phyloP scores from a whole-genome alignment of 2,113 vertebrate species.

The Riparia riparia region DNA sequence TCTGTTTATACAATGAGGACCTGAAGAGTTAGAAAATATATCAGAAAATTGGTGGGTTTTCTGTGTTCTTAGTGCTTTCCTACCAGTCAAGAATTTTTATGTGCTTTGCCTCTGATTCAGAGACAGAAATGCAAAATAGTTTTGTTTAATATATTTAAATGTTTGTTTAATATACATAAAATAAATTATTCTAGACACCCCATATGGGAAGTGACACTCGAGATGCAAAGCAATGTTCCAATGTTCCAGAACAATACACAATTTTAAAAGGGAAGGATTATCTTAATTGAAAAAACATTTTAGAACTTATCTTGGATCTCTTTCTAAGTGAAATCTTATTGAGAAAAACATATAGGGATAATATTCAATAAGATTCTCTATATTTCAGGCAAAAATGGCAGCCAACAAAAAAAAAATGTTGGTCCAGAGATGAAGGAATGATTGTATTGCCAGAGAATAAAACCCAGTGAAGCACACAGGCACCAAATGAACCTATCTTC shows the following conservation, averaged over 20 bases:
- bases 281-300: background rate
- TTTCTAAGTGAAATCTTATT: background rate
- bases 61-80: background rate
- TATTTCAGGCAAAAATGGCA: background rate
- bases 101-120: background rate
- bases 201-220: background rate
- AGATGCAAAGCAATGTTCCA: background rate
- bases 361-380: background rate
- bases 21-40: background rate
- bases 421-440: background rate
- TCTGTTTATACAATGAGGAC: background rate
- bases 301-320: background rate
- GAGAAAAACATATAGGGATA: background rate
- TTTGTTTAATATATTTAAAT: background rate
- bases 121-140: background rate
- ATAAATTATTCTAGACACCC: background rate
- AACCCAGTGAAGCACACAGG: background rate
- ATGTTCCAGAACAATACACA: background rate
- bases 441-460: background rate
- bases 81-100: background rate
- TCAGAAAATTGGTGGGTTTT: background rate
- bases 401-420: background rate
- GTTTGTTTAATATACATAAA: background rate
- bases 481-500: background rate
- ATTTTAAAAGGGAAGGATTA: background rate